Conservation (phyloP, 2,888 invertebrate genomes). For the Temnothorax ravouxi region DNA sequence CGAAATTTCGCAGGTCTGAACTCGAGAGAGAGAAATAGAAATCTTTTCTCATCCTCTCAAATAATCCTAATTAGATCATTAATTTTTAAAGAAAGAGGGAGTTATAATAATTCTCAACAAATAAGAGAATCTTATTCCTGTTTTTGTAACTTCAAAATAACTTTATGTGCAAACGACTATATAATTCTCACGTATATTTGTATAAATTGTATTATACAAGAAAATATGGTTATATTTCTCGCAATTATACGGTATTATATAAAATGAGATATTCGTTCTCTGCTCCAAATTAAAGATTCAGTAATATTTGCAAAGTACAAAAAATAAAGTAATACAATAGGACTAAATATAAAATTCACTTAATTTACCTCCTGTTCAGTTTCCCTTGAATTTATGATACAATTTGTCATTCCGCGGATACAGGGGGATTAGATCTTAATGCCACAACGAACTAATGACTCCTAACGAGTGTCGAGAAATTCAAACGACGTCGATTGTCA, state of each 20-base stretch:
- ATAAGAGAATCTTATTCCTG: background rate
- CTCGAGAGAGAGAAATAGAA: background rate
- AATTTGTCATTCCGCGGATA: slow-evolving; percentile 37
- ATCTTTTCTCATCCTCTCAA: background rate
- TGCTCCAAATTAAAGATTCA: background rate
- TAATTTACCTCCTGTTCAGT: slow-evolving; percentile 4
- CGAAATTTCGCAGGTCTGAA: background rate
- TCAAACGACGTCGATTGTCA: slow-evolving; percentile 42
- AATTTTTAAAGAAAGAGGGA: background rate
- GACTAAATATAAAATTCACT: slow-evolving; percentile 15
- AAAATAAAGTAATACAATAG: background rate
- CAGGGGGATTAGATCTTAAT: slow-evolving; percentile 13
- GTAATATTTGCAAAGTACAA: background rate
- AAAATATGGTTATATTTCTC: background rate
- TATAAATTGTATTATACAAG: background rate
- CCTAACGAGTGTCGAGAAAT: slow-evolving; percentile 39
- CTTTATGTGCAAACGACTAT: background rate
- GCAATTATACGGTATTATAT: background rate
- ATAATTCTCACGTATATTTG: background rate
- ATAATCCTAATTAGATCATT: background rate
- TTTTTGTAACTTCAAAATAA: background rate
- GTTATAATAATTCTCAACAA: background rate
- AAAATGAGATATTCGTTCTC: background rate
- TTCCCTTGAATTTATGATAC: slow-evolving; percentile 35
- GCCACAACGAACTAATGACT: background rate